Base-by-base conservation (phyloP, 2,888 invertebrate genomes). In the Ceramica pisi region DNA sequence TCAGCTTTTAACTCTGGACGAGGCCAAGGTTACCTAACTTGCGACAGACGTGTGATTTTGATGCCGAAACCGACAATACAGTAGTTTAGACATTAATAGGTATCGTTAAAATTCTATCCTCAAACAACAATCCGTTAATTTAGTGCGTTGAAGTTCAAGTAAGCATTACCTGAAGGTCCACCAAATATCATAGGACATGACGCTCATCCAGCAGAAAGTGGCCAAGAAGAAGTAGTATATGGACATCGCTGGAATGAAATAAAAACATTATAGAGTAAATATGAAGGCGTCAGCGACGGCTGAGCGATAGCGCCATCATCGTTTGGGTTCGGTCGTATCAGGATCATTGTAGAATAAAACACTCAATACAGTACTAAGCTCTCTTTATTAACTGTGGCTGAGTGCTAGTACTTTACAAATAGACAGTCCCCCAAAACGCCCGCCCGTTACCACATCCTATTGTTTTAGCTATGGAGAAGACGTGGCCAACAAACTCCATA, bases 141-240 rank as follows among this genome's bases (percentile, higher is more conserved):
- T 26, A 35, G 1, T 12, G 14, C 26, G 14, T 9, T 7, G 9
- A 21, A 46, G 10, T 9, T 8, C 4, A 19, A 46, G 9, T 46
- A 59, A 41, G 10, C n/a, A 26, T 82, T 86, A 94, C 95, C 95
- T 92, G 81, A 95, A 95, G 9, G 95, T 95, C 94, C 94, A 95
- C 95, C 95, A 95, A 67, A 95, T 94, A 57, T 95, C 95, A 73
- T 90, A 92, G 0, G 94, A 94, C 95, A 95, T 95, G 4, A 95
- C 89, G 71, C 90, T 95, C 94, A 95, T 94, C 95, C 95, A 95
- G 66, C 92, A 94, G 81, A 95, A 95, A n/a, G 90, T 90, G 4
- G 95, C 88, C 80, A 95, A 68, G 51, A 95, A 91, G 78, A 86
- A 93, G 81, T 85, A 95, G 74, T 95, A 94, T 2, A 89, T 89